Conservation (phyloP, 37 sponge, comb jelly and placozoan species). For the Axinella damicornis region DNA sequence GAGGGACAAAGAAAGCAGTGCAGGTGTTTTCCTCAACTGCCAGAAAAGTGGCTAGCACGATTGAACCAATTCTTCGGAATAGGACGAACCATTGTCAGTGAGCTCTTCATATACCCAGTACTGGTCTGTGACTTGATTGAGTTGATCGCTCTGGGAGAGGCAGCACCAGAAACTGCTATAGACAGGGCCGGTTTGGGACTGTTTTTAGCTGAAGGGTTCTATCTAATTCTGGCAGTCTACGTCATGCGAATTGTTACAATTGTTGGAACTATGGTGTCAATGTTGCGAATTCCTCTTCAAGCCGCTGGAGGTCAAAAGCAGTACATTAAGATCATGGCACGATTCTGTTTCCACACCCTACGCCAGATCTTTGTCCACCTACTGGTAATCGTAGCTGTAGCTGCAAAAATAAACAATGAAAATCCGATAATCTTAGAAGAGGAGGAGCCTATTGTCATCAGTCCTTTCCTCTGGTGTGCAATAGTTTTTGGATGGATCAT, state of each 20-base stretch:
- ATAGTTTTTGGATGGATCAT: conserved; percentile 29
- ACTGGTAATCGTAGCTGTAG: conserved; percentile 27
- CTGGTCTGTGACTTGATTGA: conserved; percentile 59
- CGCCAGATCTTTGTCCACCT: conserved; percentile 44
- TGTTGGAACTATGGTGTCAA: conserved; percentile 1
- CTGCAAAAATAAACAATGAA: conserved; percentile 47
- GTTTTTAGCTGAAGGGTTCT: conserved; percentile 40
- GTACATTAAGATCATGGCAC: too few relatives aligned
- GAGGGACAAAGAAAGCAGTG: too few relatives aligned
- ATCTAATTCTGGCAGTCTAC: conserved; percentile 49
- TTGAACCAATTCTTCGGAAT: conserved; percentile 40
- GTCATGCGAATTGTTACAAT: conserved; percentile 32
- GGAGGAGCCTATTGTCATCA: too few relatives aligned
- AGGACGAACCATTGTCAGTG: conserved; percentile 37
- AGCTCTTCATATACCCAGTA: conserved; percentile 50
- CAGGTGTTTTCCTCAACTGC: too few relatives aligned
- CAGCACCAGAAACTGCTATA: not conserved
- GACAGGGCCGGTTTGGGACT: conserved; percentile 13
- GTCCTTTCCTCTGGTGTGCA: conserved; percentile 27
- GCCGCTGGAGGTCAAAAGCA: too few relatives aligned
- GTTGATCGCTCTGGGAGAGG: conserved; percentile 4
- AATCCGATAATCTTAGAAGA: too few relatives aligned
- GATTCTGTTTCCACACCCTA: too few relatives aligned
- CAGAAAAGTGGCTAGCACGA: conserved; percentile 10
- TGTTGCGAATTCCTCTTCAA: too few relatives aligned